Base-by-base conservation (phyloP, 2,888 invertebrate species). In the Drosophila incognita region DNA sequence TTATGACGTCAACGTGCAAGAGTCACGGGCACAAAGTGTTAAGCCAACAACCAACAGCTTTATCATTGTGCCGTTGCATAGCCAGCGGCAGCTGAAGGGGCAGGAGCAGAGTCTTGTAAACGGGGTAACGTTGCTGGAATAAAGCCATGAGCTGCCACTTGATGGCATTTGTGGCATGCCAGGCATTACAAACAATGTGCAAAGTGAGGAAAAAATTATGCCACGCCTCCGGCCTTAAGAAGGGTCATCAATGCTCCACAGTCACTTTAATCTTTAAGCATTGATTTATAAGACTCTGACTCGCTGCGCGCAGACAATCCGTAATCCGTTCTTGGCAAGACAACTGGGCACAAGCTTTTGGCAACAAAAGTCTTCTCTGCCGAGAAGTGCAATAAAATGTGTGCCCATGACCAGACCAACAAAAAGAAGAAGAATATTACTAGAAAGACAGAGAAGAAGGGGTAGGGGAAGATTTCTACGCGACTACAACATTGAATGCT, bases 251-350 rank as follows among this genome's bases (percentile, higher is more conserved):
- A 78, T 69, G 66, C 51, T 58, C 10, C 56, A 36, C 54, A 64
- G 51, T 68, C 54, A 35, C 61, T 89, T 87, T 77, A 88, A 83
- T 87, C 90, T 83, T 88, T 81, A 86, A 90, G 79, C 90, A 89
- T 83, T 89, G 86, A 86, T 86, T 86, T 89, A 90, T 88, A 84
- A 77, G 87, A 73, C 70, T 67, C 72, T 53, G 54, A 36, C 36
- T 52, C 21, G n/a, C 31, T 52, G 56, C 57, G 72, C 69, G 70
- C 71, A 71, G 79, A 89, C 87, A 82, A 89, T 72, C 74, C 81
- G 81, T 85, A 84, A 87, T 84, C 87, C 87, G 69, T 74, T 82
- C 85, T 89, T 85, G 84, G 84, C 84, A 89, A 82, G 73, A 83
- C 62, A 78, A 76, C 78, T 85, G 69, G 68, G 62, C 87, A 82